Percentiles rank a stretch among this genome's conserved stretches.
These are phyloP conservation scores for Lycaon pictus DNA, from an alignment of 2,113 vertebrate species.

Conservation along the genomic window DNA sequence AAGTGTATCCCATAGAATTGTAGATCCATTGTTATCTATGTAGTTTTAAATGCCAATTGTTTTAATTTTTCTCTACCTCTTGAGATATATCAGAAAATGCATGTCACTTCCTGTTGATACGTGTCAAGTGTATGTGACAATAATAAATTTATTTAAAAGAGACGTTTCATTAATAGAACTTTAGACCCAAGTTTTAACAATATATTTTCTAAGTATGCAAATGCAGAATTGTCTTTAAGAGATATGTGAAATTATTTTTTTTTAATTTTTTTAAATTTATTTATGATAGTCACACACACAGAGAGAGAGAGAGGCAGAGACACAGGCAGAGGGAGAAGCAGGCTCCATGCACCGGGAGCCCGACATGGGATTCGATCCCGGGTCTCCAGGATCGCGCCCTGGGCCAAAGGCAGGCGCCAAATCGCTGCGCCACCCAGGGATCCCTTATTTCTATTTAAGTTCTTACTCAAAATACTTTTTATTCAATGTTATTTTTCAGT, in stretches of 20 bases:
- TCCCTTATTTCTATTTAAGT: not conserved
- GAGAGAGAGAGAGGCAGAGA: too few species aligned
- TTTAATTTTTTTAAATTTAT: too few species aligned
- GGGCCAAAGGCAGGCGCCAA: too few species aligned
- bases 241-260: not conserved
- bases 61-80: not conserved
- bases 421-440: too few species aligned
- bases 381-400: too few species aligned
- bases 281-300: too few species aligned
- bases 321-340: too few species aligned
- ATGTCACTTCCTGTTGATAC: not conserved
- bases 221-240: slow-evolving; percentile 18
- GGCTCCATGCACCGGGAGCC: too few species aligned
- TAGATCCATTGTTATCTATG: not conserved
- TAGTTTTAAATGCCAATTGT: slow-evolving; percentile 41
- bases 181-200: not conserved
- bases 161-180: slow-evolving; percentile 38
- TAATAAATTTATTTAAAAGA: slow-evolving; percentile 14
- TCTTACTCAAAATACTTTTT: slow-evolving; percentile 17
- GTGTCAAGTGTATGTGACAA: not conserved
- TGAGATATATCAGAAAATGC: not conserved
- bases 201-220: not conserved
- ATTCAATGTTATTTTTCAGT: slow-evolving; percentile 15
- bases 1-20: not conserved
- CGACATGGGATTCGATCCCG: too few species aligned